Base-by-base conservation (phyloP, 2,797 vertebrate species). In the Orientallactaga sibirica region DNA sequence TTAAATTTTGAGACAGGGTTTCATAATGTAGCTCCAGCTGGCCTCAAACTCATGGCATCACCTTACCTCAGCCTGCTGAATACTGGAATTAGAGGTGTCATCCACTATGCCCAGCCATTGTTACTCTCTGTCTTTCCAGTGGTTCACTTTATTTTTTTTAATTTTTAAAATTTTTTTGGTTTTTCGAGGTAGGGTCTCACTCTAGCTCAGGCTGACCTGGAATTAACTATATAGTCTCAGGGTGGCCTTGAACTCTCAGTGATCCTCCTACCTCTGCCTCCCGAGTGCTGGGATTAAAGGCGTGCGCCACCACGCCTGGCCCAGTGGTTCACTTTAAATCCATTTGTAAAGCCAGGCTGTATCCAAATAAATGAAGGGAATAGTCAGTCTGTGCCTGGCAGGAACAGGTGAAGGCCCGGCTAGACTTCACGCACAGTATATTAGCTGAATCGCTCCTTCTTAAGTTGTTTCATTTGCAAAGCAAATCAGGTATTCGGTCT, bases 401-500 rank as follows among this genome's bases (percentile, higher is more conserved):
- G 33, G n/a, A 79, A 2, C n/a, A 37, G 43, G 41, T 70, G 75
- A 93, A 86, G 87, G 92, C 78, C 11, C 27, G 62, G 27, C 93
- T 70, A 18, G 77, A 8, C 29, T 25, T 58, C 3, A 25, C 64
- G 68, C 1, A 0, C 55, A 15, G 55, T 2, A 3, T 58, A 55
- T 93, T 77, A 88, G 87, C 94, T 95, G 61, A 84, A 75, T 92
- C 67, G 86, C 66, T 90, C 61, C 48, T 80, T 92, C 92, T 92
- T 93, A 61, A 92, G 58, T 78, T 74, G 8, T 93, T 93, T 91
- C 62, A 95, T 97, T 97, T 97, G 96, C 96, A 96, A 95, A 96
- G 83, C 96, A 97, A 97, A 97, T 96, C 95, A 97, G 92, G 82
- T 85, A 88, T 93, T 96, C 80, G 19, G 90, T 93, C 93, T 79